Percentiles rank a stretch among this genome's conserved stretches.
Conservation (phyloP, 1,140 invertebrate species). For the Hermetia illucens region DNA sequence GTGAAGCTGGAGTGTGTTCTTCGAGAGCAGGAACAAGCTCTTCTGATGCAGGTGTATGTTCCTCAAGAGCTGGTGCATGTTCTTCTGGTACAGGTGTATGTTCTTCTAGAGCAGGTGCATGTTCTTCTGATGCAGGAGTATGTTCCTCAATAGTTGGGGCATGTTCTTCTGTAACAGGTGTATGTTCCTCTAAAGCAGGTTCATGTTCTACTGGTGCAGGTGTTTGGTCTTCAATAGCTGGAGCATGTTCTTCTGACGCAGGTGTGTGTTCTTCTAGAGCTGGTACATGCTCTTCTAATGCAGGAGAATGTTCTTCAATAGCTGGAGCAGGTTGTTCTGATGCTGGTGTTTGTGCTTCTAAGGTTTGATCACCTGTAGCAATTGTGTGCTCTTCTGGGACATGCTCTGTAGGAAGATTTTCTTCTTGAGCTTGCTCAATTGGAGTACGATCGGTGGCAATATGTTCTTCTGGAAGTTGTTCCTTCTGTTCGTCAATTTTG, state of each 20-base stretch:
- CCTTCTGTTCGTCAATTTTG: too few species aligned
- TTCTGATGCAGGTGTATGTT: background rate
- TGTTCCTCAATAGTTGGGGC: background rate
- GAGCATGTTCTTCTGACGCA: background rate
- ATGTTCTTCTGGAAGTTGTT: background rate
- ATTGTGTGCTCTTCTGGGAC: background rate
- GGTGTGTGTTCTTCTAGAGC: background rate
- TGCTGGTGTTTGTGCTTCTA: background rate
- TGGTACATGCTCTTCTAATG: background rate
- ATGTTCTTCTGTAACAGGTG: background rate
- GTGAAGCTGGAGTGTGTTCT: background rate
- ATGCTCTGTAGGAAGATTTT: too few species aligned
- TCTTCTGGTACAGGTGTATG: slow-evolving; percentile 1
- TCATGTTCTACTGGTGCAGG: background rate
- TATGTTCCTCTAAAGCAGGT: background rate
- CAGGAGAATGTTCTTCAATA: background rate
- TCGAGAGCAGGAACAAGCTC: slow-evolving; percentile 5
- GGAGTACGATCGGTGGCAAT: background rate
- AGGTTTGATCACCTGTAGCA: too few species aligned
- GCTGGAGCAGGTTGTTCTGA: background rate
- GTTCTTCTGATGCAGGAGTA: background rate
- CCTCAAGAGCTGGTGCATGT: slow-evolving; percentile 8
- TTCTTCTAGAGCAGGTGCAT: background rate
- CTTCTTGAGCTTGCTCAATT: slow-evolving; percentile 1
- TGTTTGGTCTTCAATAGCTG: slow-evolving; percentile 1